Evolutionary conservation across 2,113 vertebrate species (phyloP).

Genomic region (Barnardius zonarius): DNA sequence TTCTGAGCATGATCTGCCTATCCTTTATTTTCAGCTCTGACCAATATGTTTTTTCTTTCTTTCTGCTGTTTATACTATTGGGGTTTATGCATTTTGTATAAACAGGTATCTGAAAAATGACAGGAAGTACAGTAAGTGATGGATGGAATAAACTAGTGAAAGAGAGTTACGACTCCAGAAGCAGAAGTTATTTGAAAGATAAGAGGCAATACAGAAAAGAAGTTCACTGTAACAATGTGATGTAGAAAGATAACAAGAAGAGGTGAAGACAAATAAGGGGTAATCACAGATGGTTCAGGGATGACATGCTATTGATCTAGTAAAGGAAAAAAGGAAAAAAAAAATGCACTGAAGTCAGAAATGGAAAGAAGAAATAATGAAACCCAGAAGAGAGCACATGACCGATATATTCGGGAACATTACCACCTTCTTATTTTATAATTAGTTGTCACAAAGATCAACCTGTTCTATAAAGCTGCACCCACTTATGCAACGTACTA

Average conservation of each 20-base stretch:
- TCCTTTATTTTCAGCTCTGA: neutral
- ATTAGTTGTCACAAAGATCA: conserved; percentile 45
- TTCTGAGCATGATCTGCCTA: neutral
- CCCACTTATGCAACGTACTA: neutral
- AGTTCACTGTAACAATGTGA: neutral
- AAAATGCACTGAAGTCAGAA: neutral
- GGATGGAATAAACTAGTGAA: neutral
- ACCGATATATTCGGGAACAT: neutral
- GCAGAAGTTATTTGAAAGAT: neutral
- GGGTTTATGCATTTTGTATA: neutral
- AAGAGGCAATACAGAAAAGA: neutral
- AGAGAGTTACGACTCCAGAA: neutral
- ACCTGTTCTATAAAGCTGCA: neutral
- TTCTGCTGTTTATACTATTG: neutral
- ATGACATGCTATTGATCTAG: neutral
- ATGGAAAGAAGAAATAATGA: conserved; percentile 1
- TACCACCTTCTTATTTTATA: conserved; percentile 25
- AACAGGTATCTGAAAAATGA: neutral
- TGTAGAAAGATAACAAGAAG: neutral
- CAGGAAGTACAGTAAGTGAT: neutral
- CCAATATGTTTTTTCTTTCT: neutral
- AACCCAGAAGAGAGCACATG: neutral
- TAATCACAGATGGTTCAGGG: neutral
- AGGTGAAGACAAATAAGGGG: neutral
- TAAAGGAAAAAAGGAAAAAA: neutral